phyloP scores from a whole-genome alignment of 2,888 invertebrate genomes.

The Chymomyza procnemis region DNA sequence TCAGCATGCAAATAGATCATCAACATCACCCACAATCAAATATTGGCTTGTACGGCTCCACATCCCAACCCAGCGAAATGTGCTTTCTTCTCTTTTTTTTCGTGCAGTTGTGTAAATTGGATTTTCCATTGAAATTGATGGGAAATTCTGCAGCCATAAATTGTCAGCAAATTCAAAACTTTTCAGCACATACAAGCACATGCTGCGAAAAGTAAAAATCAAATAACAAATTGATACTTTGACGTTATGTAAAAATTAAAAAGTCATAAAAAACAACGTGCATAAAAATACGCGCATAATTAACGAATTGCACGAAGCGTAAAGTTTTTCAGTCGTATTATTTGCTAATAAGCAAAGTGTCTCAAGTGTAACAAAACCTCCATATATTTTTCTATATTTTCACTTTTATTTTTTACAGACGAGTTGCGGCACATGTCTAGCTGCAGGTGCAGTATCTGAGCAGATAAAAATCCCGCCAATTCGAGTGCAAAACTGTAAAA shows the following conservation, averaged over 20 bases:
- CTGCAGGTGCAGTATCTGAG: not conserved
- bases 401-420: not conserved
- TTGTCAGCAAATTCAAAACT: not conserved
- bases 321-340: not conserved
- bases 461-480: not conserved
- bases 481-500: not conserved
- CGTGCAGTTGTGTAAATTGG: not conserved
- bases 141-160: not conserved
- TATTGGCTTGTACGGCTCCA: not conserved
- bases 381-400: not conserved
- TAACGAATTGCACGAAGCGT: conserved; percentile 1
- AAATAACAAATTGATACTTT: conserved; percentile 3
- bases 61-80: not conserved
- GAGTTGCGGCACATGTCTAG: not conserved
- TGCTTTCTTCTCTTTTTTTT: not conserved
- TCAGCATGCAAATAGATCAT: conserved; percentile 52
- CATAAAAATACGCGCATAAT: conserved; percentile 1
- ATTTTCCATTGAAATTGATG: not conserved
- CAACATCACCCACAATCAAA: conserved; percentile 1
- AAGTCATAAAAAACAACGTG: not conserved
- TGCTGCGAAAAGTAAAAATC: not conserved
- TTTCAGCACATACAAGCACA: not conserved
- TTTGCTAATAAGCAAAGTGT: conserved; percentile 1
- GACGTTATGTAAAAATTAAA: not conserved
- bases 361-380: not conserved